Evolutionary conservation across 2,113 vertebrate species (phyloP), one percentile per base, ranked within the genome.

Genomic region (Zingel zingel): DNA sequence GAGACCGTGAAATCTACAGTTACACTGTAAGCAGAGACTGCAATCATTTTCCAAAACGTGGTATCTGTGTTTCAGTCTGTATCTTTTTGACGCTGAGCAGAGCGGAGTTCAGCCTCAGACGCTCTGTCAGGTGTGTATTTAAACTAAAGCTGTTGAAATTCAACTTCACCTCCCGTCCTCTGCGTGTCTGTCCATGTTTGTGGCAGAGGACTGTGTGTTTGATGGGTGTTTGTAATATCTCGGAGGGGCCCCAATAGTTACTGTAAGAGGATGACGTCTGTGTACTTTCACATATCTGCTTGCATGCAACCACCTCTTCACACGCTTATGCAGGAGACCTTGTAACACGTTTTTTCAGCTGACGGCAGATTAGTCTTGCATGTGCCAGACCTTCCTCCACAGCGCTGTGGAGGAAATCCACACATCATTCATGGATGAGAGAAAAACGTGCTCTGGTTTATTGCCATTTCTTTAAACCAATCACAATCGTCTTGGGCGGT

Each of bases 211-310:
- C 36, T 8, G 8, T 58, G 83, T 79, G 54, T 77, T 50, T 77
- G 63, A 74, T 62, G 21, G 47, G n/a, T 81, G 59, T 79, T 58
- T 78, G 74, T 63, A 48, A 64, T 74, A 61, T 70, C 36, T 67
- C 8, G 21, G 33, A 16, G 21, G 27, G 77, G 30, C 62, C 54
- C 43, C 27, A 1, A 11, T 4, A 77, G 43, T 59, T 50, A 23
- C 59, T 50, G 53, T n/a, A 16, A 51, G 36, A 77, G 19, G 50
- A 64, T 5, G 39, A 69, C 7, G 39, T 43, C 67, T 77, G n/a
- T 36, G 13, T 58, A 50, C 61, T 45, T 54, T 81, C 36, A 66
- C 62, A n/a, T 16, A 25, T 64, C 64, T 74, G 66, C 51, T 59
- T 30, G 56, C 27, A 12, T 50, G 51, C 71, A 56, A 8, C 14